Base-by-base conservation (phyloP, 2,797 vertebrate species). In the Squalus acanthias region DNA sequence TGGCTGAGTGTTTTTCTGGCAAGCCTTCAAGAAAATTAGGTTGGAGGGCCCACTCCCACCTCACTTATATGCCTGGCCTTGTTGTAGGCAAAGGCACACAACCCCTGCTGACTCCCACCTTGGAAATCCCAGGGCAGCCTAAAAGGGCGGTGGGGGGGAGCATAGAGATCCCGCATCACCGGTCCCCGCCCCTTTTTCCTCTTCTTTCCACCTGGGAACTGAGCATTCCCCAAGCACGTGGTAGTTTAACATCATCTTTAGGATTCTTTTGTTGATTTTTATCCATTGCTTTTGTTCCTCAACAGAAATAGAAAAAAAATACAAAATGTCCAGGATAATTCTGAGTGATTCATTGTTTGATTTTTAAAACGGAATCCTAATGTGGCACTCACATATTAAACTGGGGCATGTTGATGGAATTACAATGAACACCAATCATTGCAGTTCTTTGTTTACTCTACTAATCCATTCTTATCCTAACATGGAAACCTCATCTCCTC, bases 401-500 rank as follows among this genome's bases (percentile, higher is more conserved):
- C 93, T 72, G 39, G 22, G 93, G 20, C 24, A 0, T 95, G 7
- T 72, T 53, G 93, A 53, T 15, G 46, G 65, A 95, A 93, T 72
- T 53, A 72, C 46, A 50, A 72, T 65, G 65, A 95, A 72, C 50
- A 72, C 4, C 67, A 53, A 50, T 29, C 12, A 53, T 72, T 95
- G 39, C 93, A 50, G 8, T 29, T 39, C 67, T 46, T 50, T 95
- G 22, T 72, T 95, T 72, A 10, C 46, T 72, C 65, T 69, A 12
- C 93, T 50, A 72, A 95, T 53, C 93, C 67, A 72, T 72, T 53
- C 46, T 95, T 95, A 95, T 95, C 93, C 67, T 72, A 29, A 95
- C 20, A 53, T 53, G 20, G 67, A 95, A 95, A 50, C 46, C 22
- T 53, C 9, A 69, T 95, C 67, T 95, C n/a, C 91, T 67, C n/a